phyloP scores from a whole-genome alignment of 2,888 invertebrate genomes.

The Theodoxus fluviatilis region DNA sequence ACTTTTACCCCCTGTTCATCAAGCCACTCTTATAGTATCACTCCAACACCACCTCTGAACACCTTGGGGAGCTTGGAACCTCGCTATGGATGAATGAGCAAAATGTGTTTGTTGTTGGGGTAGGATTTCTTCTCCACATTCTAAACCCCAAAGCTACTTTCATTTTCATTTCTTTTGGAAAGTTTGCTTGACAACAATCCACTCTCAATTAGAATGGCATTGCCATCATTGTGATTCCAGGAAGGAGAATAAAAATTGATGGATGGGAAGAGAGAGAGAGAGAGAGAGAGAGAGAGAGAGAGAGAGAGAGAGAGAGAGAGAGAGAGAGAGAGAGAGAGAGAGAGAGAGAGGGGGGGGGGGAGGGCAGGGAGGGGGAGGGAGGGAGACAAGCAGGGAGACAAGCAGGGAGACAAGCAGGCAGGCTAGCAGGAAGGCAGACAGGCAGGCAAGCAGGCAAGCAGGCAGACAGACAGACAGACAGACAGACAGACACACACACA shows the following conservation, averaged over 20 bases:
- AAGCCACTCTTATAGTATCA: no score
- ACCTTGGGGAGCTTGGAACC: no score
- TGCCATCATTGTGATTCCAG: not conserved
- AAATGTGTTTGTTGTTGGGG: no score
- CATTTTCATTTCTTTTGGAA: no score
- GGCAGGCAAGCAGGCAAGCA: not conserved
- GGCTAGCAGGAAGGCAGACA: not conserved
- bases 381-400: not conserved
- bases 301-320: conserved; percentile 23
- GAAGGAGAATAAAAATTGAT: not conserved
- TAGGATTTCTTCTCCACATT: no score
- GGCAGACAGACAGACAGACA: conserved; percentile 10
- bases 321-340: not conserved
- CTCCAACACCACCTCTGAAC: no score
- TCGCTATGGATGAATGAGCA: no score
- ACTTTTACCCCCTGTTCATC: no score
- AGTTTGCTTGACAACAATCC: no score
- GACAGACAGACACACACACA: conserved; percentile 3
- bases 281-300: conserved; percentile 5
- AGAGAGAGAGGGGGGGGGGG: not conserved
- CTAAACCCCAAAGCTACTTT: no score
- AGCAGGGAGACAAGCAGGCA: conserved; percentile 3
- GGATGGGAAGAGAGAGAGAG: conserved; percentile 9
- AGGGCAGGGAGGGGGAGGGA: not conserved
- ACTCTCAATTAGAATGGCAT: no score